Evolutionary conservation across 2,113 vertebrate species (phyloP).

Genomic region (Rattus rattus): DNA sequence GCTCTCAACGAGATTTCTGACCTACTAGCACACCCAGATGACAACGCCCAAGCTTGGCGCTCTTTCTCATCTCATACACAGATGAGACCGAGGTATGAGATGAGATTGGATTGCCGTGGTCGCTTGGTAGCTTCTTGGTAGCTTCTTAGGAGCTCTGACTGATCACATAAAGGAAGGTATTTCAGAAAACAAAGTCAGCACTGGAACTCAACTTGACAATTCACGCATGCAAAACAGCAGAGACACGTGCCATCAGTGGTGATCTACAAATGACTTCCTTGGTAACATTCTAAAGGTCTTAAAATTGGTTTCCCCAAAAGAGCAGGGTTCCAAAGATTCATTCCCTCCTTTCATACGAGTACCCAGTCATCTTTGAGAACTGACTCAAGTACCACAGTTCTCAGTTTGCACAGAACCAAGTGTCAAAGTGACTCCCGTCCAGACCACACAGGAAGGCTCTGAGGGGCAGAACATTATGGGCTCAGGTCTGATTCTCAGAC

Average conservation of each 20-base stretch:
- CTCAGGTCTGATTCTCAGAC: fast-evolving
- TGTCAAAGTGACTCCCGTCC: not conserved
- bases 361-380: not conserved
- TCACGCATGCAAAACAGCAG: not conserved
- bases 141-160: not conserved
- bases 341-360: not conserved
- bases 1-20: not conserved
- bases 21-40: not conserved
- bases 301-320: not conserved
- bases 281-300: not conserved
- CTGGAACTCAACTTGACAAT: not conserved
- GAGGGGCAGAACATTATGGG: fast-evolving
- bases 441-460: fast-evolving
- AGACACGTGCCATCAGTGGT: not conserved
- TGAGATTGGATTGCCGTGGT: too few relatives aligned
- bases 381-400: not conserved
- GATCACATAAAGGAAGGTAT: not conserved
- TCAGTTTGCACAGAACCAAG: not conserved
- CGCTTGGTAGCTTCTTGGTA: not conserved
- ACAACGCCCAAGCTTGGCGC: not conserved
- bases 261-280: not conserved
- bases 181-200: not conserved
- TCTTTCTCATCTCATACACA: not conserved
- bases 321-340: not conserved
- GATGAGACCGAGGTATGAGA: not conserved